Percentiles rank a stretch among this genome's conserved stretches.
Evolutionary conservation across 2,888 invertebrate genomes (phyloP).

Genomic region (Mythimna lalbum): DNA sequence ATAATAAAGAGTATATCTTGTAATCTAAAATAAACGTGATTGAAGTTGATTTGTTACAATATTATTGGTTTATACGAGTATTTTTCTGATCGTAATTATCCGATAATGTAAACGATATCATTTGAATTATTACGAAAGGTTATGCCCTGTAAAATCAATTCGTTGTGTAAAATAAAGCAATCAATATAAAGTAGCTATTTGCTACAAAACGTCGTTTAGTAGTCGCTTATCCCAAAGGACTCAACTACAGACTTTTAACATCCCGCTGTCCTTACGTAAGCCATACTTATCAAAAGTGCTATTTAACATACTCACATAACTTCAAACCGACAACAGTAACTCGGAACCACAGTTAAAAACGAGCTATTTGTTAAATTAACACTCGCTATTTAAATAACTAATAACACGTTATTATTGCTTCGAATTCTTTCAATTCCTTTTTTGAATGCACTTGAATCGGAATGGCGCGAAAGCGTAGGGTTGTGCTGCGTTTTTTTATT

Average conservation of each 20-base stretch:
- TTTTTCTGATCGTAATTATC: neutral
- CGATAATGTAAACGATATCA: neutral
- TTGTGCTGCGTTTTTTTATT: constrained; percentile 62
- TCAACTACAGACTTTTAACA: constrained; percentile 69
- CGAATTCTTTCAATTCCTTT: constrained; percentile 77
- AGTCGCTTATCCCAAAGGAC: constrained; percentile 36
- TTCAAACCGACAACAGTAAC: constrained; percentile 73
- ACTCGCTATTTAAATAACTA: constrained; percentile 75
- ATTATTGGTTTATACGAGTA: too few relatives aligned
- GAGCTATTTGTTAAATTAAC: constrained; percentile 53
- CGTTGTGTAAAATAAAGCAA: neutral
- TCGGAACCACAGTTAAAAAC: constrained; percentile 80
- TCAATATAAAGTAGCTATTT: neutral
- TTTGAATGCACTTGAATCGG: constrained; percentile 73
- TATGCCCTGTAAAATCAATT: neutral
- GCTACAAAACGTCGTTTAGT: neutral
- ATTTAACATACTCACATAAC: constrained; percentile 84
- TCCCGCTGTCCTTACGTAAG: constrained; percentile 85
- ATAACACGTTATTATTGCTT: constrained; percentile 86
- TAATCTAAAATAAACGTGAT: neutral
- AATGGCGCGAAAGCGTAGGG: constrained; percentile 78
- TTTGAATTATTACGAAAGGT: constrained; percentile 3
- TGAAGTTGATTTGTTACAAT: too few relatives aligned
- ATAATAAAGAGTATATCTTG: neutral
- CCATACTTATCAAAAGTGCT: constrained; percentile 75